Evolutionary conservation across 92 coral and sea anemone species (phyloP).

Genomic region (Parazoanthus swiftii): DNA sequence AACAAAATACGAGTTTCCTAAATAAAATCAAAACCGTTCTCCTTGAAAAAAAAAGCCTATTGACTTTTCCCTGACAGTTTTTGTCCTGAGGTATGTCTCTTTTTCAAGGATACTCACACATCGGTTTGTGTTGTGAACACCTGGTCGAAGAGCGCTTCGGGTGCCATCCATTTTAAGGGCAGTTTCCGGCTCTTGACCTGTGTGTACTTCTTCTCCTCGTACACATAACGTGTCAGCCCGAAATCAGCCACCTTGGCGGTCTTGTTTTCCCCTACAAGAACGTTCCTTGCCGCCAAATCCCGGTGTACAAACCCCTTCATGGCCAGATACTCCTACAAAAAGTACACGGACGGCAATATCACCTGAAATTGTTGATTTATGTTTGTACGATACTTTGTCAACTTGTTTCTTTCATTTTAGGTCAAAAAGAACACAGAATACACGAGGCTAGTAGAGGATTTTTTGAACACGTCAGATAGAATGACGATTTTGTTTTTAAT

Average conservation of each 20-base stretch:
- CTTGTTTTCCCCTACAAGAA: slow-evolving; percentile 16
- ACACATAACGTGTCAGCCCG: not conserved
- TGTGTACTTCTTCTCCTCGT: slow-evolving; percentile 11
- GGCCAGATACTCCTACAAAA: not conserved
- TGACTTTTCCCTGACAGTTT: not conserved
- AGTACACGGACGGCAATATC: too few relatives aligned
- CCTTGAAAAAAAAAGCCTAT: too few relatives aligned
- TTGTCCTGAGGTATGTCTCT: too few relatives aligned
- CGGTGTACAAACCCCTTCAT: slow-evolving; percentile 14
- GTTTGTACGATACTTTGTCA: too few relatives aligned
- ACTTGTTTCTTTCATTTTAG: too few relatives aligned
- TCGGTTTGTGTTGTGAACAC: slow-evolving; percentile 8
- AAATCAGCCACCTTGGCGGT: not conserved
- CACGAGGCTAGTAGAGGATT: too few relatives aligned
- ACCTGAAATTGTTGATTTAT: too few relatives aligned
- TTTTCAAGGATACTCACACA: not conserved
- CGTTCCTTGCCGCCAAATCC: not conserved
- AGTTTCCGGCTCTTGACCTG: not conserved
- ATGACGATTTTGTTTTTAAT: too few relatives aligned
- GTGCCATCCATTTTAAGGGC: slow-evolving; percentile 19
- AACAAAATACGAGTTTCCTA: too few relatives aligned
- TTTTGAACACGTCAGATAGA: too few relatives aligned
- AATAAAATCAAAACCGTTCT: too few relatives aligned
- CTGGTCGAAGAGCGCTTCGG: slow-evolving; percentile 2
- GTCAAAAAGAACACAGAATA: too few relatives aligned